Evolutionary conservation across 2,888 invertebrate species (phyloP), one percentile per base, ranked within the genome.

Genomic region (Osmoderma eremita): DNA sequence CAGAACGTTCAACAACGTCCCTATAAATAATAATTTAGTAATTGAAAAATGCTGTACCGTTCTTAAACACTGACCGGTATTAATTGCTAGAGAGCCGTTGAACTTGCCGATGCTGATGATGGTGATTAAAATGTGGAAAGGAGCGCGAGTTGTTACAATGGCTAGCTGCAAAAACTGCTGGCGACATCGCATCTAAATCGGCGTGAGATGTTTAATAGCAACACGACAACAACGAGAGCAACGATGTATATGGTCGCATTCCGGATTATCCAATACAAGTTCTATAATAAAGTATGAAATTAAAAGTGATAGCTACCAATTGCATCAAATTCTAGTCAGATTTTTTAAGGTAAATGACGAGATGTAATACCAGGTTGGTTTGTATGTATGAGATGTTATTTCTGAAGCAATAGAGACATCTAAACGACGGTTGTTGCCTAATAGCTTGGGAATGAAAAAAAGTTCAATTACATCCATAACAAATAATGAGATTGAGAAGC

Each of bases 241-340:
- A 4, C 17, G 48, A 53, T 18, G n/a, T n/a, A 54, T 41, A 64
- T 64, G 53, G 64, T 64, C 42, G 54, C 53, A 42, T 30, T 67
- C 50, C 61, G 20, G 10, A 64, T 64, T 63, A 62, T 56, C 56
- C 49, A 38, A 65, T 45, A 53, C 36, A 15, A 30, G 20, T 36
- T 20, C 10, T 30, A 45, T 67, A 67, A 67, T 67, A 67, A 63
- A 67, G 63, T 67, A 67, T 62, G 53, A 67, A 67, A 67, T 67
- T 67, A 67, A 67, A 63, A 24, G 67, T 45, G 62, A 51, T 62
- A 41, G 67, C 41, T 13, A 30, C 24, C 53, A 51, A 67, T 63
- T 51, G 45, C 38, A 53, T 64, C 30, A 36, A 54, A 45, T 41
- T 64, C 64, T 64, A 53, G 64, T 64, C 45, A 54, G 54, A 30